A percentile compares a stretch with the other conserved stretches of the same genome.
Evolutionary conservation across 2,113 vertebrate species (phyloP).

Genomic region (Marmota flaviventris): DNA sequence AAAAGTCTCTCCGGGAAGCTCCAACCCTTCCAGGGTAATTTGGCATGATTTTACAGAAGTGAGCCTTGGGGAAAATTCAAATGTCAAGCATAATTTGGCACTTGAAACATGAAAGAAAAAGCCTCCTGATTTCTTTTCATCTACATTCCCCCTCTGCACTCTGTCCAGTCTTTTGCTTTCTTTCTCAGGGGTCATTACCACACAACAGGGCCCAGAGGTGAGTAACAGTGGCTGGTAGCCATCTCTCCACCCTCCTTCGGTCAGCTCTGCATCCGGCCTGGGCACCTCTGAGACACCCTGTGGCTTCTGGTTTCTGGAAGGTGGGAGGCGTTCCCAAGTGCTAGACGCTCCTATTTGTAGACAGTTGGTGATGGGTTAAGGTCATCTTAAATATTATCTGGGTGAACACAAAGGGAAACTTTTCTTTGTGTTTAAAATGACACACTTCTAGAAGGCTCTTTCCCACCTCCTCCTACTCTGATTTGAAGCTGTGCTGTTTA

Average conservation of each 20-base stretch:
- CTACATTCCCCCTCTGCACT: constrained; percentile 75
- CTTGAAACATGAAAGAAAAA: constrained; percentile 86
- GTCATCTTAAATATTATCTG: background rate
- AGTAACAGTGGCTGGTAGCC: background rate
- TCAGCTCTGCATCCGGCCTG: background rate
- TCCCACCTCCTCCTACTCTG: accelerated
- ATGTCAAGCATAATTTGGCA: constrained; percentile 89
- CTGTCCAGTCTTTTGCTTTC: constrained; percentile 68
- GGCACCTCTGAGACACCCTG: background rate
- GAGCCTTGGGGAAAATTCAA: constrained; percentile 87
- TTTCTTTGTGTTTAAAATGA: background rate
- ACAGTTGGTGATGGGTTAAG: background rate
- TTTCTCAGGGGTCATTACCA: constrained; percentile 68
- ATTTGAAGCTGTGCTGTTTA: background rate
- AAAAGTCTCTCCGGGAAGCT: constrained; percentile 81
- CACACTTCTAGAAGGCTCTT: background rate
- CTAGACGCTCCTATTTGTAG: background rate
- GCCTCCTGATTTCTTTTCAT: constrained; percentile 85
- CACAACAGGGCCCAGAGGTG: background rate
- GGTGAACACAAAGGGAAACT: background rate
- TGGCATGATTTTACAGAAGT: constrained; percentile 85
- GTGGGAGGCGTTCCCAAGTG: background rate
- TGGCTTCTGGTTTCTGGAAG: background rate
- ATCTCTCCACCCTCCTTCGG: background rate
- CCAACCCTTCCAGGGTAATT: constrained; percentile 84